Evolutionary conservation across 2,113 vertebrate species (phyloP).

Genomic region (Cavia porcellus): DNA sequence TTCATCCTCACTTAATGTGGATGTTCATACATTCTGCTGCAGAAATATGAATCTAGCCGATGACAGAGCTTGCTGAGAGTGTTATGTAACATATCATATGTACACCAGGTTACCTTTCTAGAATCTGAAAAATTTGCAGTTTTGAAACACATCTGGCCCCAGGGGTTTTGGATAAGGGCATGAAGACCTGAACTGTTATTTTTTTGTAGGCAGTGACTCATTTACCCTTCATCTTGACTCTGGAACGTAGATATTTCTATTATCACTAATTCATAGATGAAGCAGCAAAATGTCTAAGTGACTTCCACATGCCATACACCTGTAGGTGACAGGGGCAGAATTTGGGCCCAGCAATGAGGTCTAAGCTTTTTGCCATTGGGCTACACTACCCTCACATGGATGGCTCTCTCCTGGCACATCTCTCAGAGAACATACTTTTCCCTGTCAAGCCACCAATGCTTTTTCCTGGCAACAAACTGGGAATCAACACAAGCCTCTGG

Average conservation of each 20-base stretch:
- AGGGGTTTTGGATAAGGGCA: slow-evolving; percentile 55
- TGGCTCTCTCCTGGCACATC: background rate
- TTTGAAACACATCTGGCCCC: slow-evolving; percentile 57
- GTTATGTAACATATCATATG: slow-evolving; percentile 70
- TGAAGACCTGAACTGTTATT: slow-evolving; percentile 50
- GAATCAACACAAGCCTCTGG: slow-evolving; percentile 18
- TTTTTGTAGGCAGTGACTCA: slow-evolving; percentile 38
- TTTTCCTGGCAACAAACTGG: background rate
- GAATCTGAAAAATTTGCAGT: slow-evolving; percentile 49
- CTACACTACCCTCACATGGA: background rate
- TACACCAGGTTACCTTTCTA: slow-evolving; percentile 32
- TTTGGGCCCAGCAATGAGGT: background rate
- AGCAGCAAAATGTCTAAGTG: slow-evolving; percentile 47
- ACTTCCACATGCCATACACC: background rate
- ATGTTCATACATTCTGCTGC: slow-evolving; percentile 28
- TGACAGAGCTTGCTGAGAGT: slow-evolving; percentile 49
- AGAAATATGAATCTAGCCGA: slow-evolving; percentile 62
- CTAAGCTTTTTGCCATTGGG: background rate
- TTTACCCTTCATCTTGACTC: slow-evolving; percentile 1
- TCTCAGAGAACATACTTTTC: slow-evolving; percentile 8
- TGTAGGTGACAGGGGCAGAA: background rate
- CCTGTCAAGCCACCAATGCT: background rate
- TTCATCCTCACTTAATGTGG: slow-evolving; percentile 11
- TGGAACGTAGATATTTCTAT: slow-evolving; percentile 32
- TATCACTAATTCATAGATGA: slow-evolving; percentile 43